phyloP scores from a whole-genome alignment of 2,113 vertebrate genomes.

The Eurypyga helias region DNA sequence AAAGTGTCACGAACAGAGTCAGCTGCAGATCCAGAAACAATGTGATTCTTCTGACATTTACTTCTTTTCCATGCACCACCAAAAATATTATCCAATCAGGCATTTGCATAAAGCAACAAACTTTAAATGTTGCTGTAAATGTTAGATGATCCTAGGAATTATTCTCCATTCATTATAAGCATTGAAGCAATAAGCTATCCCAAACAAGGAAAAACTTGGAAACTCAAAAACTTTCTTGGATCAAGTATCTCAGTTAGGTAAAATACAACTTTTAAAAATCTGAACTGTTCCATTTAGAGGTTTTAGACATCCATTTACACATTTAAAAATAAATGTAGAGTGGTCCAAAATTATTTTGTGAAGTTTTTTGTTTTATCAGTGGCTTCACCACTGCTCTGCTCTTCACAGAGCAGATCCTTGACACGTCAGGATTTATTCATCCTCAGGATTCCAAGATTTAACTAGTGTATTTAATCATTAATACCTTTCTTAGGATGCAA shows the following conservation, averaged over 20 bases:
- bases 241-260: background rate
- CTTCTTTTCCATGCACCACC: background rate
- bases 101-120: background rate
- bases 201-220: background rate
- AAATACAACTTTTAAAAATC: background rate
- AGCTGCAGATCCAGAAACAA: background rate
- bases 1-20: background rate
- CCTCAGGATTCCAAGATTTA: background rate
- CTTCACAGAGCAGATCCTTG: background rate
- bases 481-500: background rate
- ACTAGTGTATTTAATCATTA: background rate
- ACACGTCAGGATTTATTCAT: background rate
- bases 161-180: background rate
- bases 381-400: background rate
- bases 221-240: background rate
- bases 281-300: background rate
- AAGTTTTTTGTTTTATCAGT: background rate
- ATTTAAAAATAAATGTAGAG: background rate
- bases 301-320: background rate
- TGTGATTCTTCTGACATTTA: background rate
- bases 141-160: background rate
- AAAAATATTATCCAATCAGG: background rate
- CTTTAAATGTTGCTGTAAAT: too few relatives aligned
- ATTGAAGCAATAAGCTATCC: background rate
- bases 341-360: background rate